Evolutionary conservation across 2,113 vertebrate genomes (phyloP), one percentile per base, ranked within the genome.

Genomic region (Sinocyclocheilus anophthalmus): DNA sequence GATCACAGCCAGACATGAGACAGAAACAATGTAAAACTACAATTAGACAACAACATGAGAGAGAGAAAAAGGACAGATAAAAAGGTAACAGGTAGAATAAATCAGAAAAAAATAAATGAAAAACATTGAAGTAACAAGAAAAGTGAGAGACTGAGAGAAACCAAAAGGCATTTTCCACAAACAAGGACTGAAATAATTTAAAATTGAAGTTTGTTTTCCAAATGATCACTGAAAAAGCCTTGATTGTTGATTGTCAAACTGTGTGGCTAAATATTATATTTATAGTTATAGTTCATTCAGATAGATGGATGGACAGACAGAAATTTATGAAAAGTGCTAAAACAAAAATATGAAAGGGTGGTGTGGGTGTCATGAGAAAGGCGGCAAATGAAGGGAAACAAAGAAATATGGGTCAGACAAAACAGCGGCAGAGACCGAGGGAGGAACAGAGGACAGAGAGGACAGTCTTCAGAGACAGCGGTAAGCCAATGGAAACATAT

Each of bases 1-100:
- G 84, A 63, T 88, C 75, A 16, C 65, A 76, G 65, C 37, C 16
- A 73, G n/a, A 81, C n/a, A 84, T 73, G 86, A 48, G 87, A 81
- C 53, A 89, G 33, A 87, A 86, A 18, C 5, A 18, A 76, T 67
- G 83, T 63, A 85, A 75, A 13, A 10, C 48, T 77, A 86, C 20
- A 30, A 53, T 84, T 79, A 59, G 70, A 45, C 22, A 10, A 70
- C 69, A 39, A 3, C 42, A 6, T 14, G n/a, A 48, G 39, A 24
- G 50, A 53, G 45, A 48, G 42, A 24, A 22, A 24, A 22, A 75
- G 37, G 7, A 14, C 4, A 39, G 33, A 72, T 72, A 72, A 22
- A 50, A 53, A 9, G 4, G 8, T 7, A 37, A 37, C 14, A 9
- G 30, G 8, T 20, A 30, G 13, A 67, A 67, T 67, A 26, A 14